These are phyloP conservation scores for Silurus asotus DNA, from an alignment of 2,113 vertebrate species.

Conservation along the genomic window DNA sequence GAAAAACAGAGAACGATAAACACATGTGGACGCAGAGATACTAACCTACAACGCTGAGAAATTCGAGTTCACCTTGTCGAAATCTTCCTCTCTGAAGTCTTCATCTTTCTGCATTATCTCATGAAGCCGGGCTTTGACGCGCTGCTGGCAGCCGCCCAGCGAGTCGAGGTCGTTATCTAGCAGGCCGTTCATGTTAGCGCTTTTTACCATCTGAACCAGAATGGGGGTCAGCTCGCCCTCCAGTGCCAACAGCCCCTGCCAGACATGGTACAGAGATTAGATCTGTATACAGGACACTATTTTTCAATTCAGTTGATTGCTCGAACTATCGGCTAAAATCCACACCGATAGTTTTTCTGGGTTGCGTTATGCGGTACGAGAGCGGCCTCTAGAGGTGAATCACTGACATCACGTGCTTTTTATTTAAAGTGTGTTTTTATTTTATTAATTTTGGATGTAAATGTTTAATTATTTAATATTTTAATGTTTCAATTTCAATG, in stretches of 20 bases:
- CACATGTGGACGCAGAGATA: neutral
- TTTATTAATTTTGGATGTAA: too few relatives aligned
- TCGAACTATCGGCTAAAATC: too few relatives aligned
- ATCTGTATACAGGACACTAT: neutral
- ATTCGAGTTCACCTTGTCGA: conserved; percentile 78
- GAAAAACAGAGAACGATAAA: neutral
- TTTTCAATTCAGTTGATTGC: too few relatives aligned
- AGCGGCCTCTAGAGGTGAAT: too few relatives aligned
- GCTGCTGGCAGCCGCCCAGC: conserved; percentile 91
- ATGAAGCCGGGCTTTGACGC: conserved; percentile 90
- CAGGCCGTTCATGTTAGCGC: conserved; percentile 98
- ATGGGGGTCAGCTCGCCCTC: conserved; percentile 98
- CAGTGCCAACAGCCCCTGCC: conserved; percentile 89
- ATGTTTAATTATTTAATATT: too few relatives aligned
- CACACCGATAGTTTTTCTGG: too few relatives aligned
- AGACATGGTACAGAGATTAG: conserved; percentile 25
- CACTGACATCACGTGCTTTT: too few relatives aligned
- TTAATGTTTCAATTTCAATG: too few relatives aligned
- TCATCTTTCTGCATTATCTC: conserved; percentile 94
- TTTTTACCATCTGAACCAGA: conserved; percentile 99
- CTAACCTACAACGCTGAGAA: neutral
- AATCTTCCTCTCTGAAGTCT: conserved; percentile 85
- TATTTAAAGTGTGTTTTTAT: too few relatives aligned
- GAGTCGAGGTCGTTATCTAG: conserved; percentile 96
- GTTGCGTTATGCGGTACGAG: too few relatives aligned